These are phyloP conservation scores for Diplogasteroides magnus DNA, from an alignment of 1,140 invertebrate genomes.

Conservation along the genomic window DNA sequence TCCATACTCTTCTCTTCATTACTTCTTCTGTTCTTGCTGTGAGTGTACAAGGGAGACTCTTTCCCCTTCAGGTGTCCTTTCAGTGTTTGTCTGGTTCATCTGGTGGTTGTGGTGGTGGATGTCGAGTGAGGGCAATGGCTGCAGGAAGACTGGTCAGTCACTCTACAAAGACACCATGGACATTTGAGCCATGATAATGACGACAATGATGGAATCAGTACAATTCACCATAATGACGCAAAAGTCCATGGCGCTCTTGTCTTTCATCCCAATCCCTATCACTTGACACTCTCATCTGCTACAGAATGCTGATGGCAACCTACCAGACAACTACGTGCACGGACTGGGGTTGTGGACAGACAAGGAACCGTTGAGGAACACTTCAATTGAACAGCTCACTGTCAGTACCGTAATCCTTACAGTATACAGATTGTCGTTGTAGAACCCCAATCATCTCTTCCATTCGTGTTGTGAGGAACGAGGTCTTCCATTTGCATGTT, in stretches of 20 bases:
- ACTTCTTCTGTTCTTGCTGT: no score
- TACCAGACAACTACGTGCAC: not conserved
- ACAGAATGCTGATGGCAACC: not conserved
- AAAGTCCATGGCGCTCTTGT: no score
- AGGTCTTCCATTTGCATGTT: not conserved
- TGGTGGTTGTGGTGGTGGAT: not conserved
- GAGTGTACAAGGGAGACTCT: no score
- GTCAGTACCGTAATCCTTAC: not conserved
- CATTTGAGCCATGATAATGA: no score
- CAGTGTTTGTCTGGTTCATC: not conserved
- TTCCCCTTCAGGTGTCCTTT: no score
- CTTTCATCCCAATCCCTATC: no score
- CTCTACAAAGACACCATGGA: not conserved
- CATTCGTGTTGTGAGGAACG: not conserved
- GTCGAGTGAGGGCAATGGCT: not conserved
- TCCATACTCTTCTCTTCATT: no score
- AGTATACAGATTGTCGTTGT: not conserved
- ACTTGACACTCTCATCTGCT: not conserved
- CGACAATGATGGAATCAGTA: no score
- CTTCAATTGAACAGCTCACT: not conserved
- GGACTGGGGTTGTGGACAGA: not conserved
- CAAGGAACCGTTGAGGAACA: not conserved
- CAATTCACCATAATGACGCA: no score
- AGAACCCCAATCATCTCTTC: not conserved
- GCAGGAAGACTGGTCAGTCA: not conserved